These are phyloP conservation scores for Phenganax stokvisi DNA, from an alignment of 92 coral and sea anemone species.

Conservation along the genomic window DNA sequence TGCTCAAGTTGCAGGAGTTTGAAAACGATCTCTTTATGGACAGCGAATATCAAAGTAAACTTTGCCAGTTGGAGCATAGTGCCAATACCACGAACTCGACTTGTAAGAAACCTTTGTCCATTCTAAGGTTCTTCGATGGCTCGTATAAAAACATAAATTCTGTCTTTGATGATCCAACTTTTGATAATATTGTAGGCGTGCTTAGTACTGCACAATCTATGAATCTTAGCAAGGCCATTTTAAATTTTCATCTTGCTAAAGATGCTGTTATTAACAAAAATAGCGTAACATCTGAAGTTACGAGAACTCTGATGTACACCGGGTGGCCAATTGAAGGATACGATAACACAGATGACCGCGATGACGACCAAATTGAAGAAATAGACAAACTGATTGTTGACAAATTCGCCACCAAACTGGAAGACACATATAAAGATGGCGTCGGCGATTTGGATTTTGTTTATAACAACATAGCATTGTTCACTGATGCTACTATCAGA, in stretches of 20 bases:
- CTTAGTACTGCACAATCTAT: slow-evolving; percentile 43
- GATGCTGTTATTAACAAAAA: slow-evolving; percentile 44
- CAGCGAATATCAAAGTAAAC: slow-evolving; percentile 44
- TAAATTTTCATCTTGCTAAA: slow-evolving; percentile 58
- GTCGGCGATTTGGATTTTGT: slow-evolving; percentile 56
- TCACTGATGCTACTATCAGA: slow-evolving; percentile 45
- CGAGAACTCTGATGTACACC: slow-evolving; percentile 48
- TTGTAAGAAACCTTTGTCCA: slow-evolving; percentile 55
- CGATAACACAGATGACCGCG: slow-evolving; percentile 47
- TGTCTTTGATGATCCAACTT: slow-evolving; percentile 47
- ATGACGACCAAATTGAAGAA: slow-evolving; percentile 48
- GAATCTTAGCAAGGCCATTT: slow-evolving; percentile 34
- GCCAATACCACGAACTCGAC: not conserved
- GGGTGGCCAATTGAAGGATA: slow-evolving; percentile 60
- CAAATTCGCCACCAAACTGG: slow-evolving; percentile 45
- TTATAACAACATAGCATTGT: slow-evolving; percentile 50
- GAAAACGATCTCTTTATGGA: slow-evolving; percentile 53
- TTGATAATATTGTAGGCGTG: slow-evolving; percentile 52
- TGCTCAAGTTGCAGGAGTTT: slow-evolving; percentile 43
- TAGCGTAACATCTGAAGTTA: slow-evolving; percentile 35
- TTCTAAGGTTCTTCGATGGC: slow-evolving; percentile 66
- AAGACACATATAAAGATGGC: slow-evolving; percentile 47
- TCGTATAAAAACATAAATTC: slow-evolving; percentile 42
- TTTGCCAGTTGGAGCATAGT: slow-evolving; percentile 46
- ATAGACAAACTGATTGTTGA: slow-evolving; percentile 42